These are phyloP conservation scores for Dolichoris vasculosae DNA, from an alignment of 1,140 invertebrate genomes.

Conservation along the genomic window DNA sequence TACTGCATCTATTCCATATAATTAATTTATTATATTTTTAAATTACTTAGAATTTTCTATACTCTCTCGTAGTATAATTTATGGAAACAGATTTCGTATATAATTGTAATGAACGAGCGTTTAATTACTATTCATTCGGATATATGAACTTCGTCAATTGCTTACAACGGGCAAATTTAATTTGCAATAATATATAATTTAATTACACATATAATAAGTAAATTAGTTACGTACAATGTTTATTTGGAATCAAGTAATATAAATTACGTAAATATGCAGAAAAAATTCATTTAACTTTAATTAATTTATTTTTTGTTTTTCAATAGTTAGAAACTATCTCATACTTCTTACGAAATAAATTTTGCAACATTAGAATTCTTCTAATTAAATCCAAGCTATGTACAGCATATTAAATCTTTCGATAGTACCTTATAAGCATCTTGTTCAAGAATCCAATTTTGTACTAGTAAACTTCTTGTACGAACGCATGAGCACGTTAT, in stretches of 20 bases:
- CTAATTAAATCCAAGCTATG: background rate
- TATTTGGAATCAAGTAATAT: background rate
- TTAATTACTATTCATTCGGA: background rate
- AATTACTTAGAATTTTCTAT: too few relatives aligned
- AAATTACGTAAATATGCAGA: background rate
- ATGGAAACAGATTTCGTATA: too few relatives aligned
- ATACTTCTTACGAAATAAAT: constrained; percentile 20
- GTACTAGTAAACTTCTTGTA: background rate
- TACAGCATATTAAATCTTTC: constrained; percentile 11
- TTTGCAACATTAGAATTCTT: background rate
- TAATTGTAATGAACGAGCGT: background rate
- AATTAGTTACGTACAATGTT: background rate
- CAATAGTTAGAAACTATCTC: background rate
- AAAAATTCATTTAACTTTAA: background rate
- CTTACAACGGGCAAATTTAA: background rate
- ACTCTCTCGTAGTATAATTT: too few relatives aligned
- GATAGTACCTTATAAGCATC: constrained; percentile 21
- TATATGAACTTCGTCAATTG: background rate
- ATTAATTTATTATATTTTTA: background rate
- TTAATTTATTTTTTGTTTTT: constrained; percentile 31
- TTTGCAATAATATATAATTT: background rate
- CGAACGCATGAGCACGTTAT: background rate
- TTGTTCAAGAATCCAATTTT: background rate
- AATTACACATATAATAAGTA: background rate
- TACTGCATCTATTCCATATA: background rate